phyloP scores from a whole-genome alignment of 2,888 invertebrate genomes.

The Sipha maydis region DNA sequence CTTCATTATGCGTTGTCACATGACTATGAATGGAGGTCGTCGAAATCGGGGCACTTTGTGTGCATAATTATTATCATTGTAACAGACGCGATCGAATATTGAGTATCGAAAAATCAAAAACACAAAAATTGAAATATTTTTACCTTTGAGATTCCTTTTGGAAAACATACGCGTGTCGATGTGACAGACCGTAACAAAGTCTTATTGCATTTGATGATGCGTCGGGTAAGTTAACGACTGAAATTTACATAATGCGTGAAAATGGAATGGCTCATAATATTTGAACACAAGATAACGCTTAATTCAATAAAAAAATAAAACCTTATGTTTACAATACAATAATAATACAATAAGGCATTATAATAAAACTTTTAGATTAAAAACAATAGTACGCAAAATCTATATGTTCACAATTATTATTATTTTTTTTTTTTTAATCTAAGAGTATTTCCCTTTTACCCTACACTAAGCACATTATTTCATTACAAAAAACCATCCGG shows the following conservation, averaged over 20 bases:
- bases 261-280: background rate
- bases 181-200: too few species aligned
- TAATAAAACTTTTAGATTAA: background rate
- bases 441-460: background rate
- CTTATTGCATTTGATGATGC: too few species aligned
- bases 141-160: too few species aligned
- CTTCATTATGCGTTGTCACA: too few species aligned
- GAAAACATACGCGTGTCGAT: too few species aligned
- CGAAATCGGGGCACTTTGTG: too few species aligned
- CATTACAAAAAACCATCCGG: conserved; percentile 10
- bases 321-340: background rate
- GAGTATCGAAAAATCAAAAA: too few species aligned
- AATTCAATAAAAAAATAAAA: background rate
- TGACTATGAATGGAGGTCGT: too few species aligned
- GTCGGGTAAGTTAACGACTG: too few species aligned
- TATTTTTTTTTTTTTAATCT: background rate
- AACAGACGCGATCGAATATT: too few species aligned
- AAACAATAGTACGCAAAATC: background rate
- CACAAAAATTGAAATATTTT: too few species aligned
- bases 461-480: conserved; percentile 12
- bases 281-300: background rate
- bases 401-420: background rate
- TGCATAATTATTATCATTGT: too few species aligned
- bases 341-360: background rate
- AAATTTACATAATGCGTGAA: background rate